Conservation (phyloP, 2,888 invertebrate genomes). For the Sphaerophoria rueppellii region DNA sequence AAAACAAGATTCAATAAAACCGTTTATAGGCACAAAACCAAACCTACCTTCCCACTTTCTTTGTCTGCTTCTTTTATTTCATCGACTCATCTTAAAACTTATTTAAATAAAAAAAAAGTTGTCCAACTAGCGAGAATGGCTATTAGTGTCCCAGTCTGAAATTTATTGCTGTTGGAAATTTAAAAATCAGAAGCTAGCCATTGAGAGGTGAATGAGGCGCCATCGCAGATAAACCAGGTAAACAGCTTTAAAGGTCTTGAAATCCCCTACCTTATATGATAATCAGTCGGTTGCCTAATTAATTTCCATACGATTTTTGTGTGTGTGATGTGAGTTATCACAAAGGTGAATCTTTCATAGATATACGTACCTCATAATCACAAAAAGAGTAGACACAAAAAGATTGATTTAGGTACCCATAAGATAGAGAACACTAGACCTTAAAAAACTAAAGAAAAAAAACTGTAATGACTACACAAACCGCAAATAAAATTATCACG, state of each 20-base stretch:
- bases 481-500: conserved; percentile 38
- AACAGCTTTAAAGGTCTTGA: conserved; percentile 19
- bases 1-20: conserved; percentile 21
- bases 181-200: conserved; percentile 45
- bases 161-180: conserved; percentile 25
- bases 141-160: conserved; percentile 37
- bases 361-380: no score
- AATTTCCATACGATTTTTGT: conserved; percentile 43
- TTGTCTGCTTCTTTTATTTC: conserved; percentile 12
- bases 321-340: neutral
- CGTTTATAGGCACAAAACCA: conserved; percentile 9
- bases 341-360: neutral
- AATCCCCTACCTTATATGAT: conserved; percentile 8
- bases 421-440: neutral
- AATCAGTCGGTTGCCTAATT: conserved; percentile 43
- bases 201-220: conserved; percentile 39
- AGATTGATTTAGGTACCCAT: conserved; percentile 32
- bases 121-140: conserved; percentile 24
- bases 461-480: neutral
- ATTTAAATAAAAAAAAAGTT: conserved; percentile 32
- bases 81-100: conserved; percentile 16
- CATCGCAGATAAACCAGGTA: conserved; percentile 29
- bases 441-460: neutral
- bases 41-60: conserved; percentile 21
- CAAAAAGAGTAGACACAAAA: neutral